A percentile compares a stretch with the other conserved stretches of the same genome.
These are phyloP conservation scores for Furcifer pardalis DNA, from an alignment of 2,797 vertebrate species.

Conservation along the genomic window DNA sequence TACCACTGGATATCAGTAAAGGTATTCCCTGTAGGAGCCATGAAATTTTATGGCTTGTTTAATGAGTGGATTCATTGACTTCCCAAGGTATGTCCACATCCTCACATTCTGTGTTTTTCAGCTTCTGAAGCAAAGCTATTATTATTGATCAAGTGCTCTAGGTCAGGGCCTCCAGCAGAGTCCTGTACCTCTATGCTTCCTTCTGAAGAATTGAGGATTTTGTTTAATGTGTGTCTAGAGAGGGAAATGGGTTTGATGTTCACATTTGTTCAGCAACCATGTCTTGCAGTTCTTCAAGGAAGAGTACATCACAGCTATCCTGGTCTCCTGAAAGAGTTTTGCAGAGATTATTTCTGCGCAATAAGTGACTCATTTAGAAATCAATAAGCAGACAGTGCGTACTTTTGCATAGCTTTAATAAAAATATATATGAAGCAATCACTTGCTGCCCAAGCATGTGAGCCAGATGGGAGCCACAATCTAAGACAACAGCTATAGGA, in stretches of 20 bases:
- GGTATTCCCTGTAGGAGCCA: not conserved
- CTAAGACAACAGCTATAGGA: not conserved
- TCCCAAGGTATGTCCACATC: not conserved
- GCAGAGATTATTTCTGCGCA: not conserved
- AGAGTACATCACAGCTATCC: not conserved
- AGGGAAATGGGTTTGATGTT: not conserved
- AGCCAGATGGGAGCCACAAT: constrained; percentile 2
- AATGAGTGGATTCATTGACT: not conserved
- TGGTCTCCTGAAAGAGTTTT: not conserved
- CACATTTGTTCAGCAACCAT: not conserved
- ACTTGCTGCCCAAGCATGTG: constrained; percentile 10
- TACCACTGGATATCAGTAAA: not conserved
- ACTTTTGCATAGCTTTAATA: constrained; percentile 1
- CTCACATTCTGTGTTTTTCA: not conserved
- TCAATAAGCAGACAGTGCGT: constrained; percentile 1
- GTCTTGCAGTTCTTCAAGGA: not conserved
- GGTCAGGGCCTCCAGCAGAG: not conserved
- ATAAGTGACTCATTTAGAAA: constrained; percentile 8
- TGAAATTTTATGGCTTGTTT: not conserved
- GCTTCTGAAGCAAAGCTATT: not conserved
- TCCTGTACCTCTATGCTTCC: not conserved
- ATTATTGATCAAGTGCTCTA: not conserved
- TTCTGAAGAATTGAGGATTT: not conserved
- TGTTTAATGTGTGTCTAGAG: not conserved
- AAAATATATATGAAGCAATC: not conserved